Conservation (phyloP, 2,113 vertebrate species). For the Rhea americana region DNA sequence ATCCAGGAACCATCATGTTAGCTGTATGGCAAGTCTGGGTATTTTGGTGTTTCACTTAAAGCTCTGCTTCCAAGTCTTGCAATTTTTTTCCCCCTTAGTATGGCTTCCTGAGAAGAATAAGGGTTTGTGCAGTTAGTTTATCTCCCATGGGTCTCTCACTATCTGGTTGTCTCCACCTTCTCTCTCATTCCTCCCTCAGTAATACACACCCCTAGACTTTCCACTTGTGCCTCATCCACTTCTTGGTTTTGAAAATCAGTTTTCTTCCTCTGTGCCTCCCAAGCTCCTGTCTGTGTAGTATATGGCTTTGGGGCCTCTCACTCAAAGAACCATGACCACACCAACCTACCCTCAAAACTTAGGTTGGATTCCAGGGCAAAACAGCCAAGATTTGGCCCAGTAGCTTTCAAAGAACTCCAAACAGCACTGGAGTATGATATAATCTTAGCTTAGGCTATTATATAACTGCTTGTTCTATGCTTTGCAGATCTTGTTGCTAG, state of each 20-base stretch:
- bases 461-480: not conserved
- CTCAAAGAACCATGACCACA: not conserved
- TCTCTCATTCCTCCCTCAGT: not conserved
- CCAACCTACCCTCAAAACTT: not conserved
- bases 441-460: not conserved
- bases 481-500: not conserved
- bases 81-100: not conserved
- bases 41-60: not conserved
- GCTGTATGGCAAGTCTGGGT: not conserved
- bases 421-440: not conserved
- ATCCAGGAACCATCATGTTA: not conserved
- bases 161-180: not conserved
- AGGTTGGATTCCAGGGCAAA: not conserved
- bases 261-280: not conserved
- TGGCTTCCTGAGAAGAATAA: not conserved
- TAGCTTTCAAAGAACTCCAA: not conserved
- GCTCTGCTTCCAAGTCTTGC: not conserved
- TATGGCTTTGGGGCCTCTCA: accelerated
- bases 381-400: not conserved
- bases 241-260: not conserved
- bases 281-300: not conserved
- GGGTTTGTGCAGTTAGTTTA: not conserved
- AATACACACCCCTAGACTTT: not conserved
- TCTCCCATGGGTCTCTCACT: not conserved
- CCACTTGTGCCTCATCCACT: not conserved